A percentile compares a stretch with the other conserved stretches of the same genome.
Conservation (phyloP, 2,113 vertebrate genomes). For the Argyrosomus japonicus region DNA sequence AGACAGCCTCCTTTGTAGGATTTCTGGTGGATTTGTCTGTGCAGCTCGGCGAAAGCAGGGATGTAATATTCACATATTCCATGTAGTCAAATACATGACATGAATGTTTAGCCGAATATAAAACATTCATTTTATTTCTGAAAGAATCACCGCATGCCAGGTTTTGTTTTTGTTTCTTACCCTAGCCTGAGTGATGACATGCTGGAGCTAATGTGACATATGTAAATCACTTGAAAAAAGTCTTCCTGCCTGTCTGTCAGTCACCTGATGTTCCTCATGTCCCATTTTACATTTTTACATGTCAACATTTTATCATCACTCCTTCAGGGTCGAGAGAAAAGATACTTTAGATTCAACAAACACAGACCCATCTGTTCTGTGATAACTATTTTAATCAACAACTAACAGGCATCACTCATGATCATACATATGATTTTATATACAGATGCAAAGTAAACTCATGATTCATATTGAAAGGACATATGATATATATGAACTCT, state of each 20-base stretch:
- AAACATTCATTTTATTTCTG: neutral
- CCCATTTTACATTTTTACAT: too few relatives aligned
- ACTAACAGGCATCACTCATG: neutral
- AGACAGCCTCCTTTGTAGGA: neutral
- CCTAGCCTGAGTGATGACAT: neutral
- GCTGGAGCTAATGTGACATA: neutral
- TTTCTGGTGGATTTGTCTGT: neutral
- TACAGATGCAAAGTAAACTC: neutral
- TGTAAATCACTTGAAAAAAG: neutral
- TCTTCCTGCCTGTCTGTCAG: neutral
- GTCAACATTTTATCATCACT: constrained; percentile 19
- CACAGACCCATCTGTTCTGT: neutral
- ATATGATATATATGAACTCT: neutral
- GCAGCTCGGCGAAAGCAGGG: neutral
- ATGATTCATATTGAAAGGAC: neutral
- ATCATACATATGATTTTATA: neutral
- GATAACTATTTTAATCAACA: neutral
- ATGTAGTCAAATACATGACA: neutral
- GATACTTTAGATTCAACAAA: neutral
- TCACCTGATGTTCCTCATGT: neutral
- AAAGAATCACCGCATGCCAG: neutral
- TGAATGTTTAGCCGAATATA: neutral
- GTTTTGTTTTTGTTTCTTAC: neutral
- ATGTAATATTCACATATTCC: neutral
- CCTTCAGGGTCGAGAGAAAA: neutral